Base-by-base conservation (phyloP, 2,113 vertebrate species). In the Piprites chloris region DNA sequence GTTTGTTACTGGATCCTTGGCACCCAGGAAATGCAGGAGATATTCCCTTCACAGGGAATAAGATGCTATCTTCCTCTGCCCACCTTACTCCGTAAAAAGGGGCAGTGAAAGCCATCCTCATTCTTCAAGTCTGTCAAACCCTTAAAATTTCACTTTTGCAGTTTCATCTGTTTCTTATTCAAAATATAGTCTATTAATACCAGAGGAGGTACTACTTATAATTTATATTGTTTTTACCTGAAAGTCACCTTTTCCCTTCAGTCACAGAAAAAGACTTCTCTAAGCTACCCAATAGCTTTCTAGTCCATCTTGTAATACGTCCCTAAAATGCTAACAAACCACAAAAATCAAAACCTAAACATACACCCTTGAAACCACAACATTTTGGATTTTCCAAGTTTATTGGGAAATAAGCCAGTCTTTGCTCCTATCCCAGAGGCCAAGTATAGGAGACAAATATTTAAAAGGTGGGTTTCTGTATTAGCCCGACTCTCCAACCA, bases 1-100 rank as follows among this genome's bases (percentile, higher is more conserved):
- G 20, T 2, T 4, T 35, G 32, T 66, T n/a, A 5, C 53, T 15
- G 52, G 39, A 14, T 5, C 30, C 47, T 41, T 37, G 33, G 53
- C 37, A 69, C 26, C 24, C 59, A 44, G 41, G 37, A 9, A n/a
- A 39, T 12, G 1, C 0, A 5, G 49, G 33, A 87, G 10, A 5
- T 1, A 5, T 2, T 46, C 42, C 33, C 32, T 49, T 20, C 24
- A 19, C 1, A 0, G 12, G 35, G 21, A 78, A 15, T 6, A 49
- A 28, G 49, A 23, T 3, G 1, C 14, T 41, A 12, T 24, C 86
- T 76, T 32, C 18, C 30, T 73, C 46, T 59, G 14, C 6, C 9
- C 37, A 21, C 32, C 52, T 65, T 4, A 13, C 27, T 47, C 27
- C 21, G 1, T 10, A 73, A 21, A 7, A 58, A 66, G 32, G 32